Conservation (phyloP, 2,113 vertebrate species). For the Psilopsiagon aymara region DNA sequence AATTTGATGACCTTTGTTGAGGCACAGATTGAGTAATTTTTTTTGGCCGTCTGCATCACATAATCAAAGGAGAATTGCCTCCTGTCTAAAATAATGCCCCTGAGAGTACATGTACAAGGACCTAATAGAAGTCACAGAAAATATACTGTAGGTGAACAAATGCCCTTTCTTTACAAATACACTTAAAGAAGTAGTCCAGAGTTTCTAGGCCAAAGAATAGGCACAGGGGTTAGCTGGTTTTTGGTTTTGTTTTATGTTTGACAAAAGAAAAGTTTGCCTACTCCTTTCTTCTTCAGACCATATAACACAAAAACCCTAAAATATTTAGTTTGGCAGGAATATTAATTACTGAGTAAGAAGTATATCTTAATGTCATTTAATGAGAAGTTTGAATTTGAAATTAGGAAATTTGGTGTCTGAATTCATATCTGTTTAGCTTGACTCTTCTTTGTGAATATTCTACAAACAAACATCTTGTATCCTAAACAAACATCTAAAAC, state of each 20-base stretch:
- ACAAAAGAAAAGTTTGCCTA: neutral
- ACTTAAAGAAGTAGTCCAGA: neutral
- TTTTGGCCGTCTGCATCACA: neutral
- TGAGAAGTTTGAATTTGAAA: neutral
- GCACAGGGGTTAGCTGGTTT: fast-evolving
- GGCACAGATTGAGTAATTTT: neutral
- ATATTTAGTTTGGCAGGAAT: neutral
- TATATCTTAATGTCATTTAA: neutral
- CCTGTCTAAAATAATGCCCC: neutral
- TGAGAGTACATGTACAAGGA: neutral
- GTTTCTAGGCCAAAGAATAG: neutral
- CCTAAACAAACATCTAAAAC: neutral
- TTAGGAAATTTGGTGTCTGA: neutral
- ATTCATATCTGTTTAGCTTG: neutral
- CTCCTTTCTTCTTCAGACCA: neutral
- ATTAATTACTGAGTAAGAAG: neutral
- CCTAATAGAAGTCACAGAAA: neutral
- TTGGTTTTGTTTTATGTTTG: neutral
- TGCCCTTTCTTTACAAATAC: neutral
- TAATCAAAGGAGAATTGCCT: neutral
- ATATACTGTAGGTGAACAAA: neutral
- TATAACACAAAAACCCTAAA: neutral
- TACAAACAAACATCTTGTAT: neutral
- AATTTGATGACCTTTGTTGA: neutral
- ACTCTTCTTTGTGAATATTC: neutral